phyloP scores from a whole-genome alignment of 2,888 invertebrate species.

The Hypena proboscidalis region DNA sequence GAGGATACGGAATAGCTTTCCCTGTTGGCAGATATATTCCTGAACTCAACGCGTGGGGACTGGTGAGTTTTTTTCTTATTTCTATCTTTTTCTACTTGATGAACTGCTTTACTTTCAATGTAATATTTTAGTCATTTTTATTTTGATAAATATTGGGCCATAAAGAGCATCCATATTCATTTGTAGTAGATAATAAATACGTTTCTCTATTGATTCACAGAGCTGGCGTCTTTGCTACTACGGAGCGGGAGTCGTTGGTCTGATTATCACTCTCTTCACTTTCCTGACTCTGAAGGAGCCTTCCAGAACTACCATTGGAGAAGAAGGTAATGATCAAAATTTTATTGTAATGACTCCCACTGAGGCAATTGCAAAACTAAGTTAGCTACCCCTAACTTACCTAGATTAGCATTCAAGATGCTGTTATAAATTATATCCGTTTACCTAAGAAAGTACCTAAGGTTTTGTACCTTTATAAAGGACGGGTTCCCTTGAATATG shows the following conservation, averaged over 20 bases:
- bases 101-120: background rate
- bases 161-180: background rate
- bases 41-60: constrained; percentile 88
- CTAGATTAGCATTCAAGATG: too few relatives aligned
- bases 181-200: background rate
- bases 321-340: constrained; percentile 76
- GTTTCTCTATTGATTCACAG: constrained; percentile 59
- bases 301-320: constrained; percentile 90
- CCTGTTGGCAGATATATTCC: constrained; percentile 95
- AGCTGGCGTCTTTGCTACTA: constrained; percentile 95
- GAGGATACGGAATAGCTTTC: constrained; percentile 96
- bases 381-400: too few relatives aligned
- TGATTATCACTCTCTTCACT: constrained; percentile 89
- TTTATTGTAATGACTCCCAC: too few relatives aligned
- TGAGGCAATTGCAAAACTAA: too few relatives aligned
- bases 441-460: too few relatives aligned
- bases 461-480: too few relatives aligned
- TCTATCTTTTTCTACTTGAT: too few relatives aligned
- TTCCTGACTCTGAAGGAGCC: constrained; percentile 92
- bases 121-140: too few relatives aligned
- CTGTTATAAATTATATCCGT: too few relatives aligned
- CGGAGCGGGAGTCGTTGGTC: constrained; percentile 90
- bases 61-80: constrained; percentile 79
- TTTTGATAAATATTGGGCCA: too few relatives aligned
- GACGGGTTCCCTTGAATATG: too few relatives aligned